Conservation (phyloP, 2,113 vertebrate species). For the Oncorhynchus kisutch region DNA sequence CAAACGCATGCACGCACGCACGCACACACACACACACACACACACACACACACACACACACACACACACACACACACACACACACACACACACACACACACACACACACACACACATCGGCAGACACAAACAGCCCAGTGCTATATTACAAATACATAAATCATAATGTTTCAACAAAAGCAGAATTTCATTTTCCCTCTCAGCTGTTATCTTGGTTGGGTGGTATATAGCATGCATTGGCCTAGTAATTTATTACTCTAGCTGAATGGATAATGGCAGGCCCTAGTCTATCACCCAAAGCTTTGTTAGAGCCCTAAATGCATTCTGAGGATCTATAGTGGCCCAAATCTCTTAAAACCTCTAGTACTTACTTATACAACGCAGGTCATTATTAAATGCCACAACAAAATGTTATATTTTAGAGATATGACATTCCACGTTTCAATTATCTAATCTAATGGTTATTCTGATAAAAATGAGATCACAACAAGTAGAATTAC, state of each 20-base stretch:
- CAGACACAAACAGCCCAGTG: slow-evolving; percentile 68
- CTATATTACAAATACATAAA: slow-evolving; percentile 98
- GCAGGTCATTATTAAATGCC: slow-evolving; percentile 82
- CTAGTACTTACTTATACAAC: slow-evolving; percentile 78
- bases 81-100: neutral
- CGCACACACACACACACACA: slow-evolving; percentile 12
- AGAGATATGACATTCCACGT: slow-evolving; percentile 5
- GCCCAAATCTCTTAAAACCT: slow-evolving; percentile 82
- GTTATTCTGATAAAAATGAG: slow-evolving; percentile 43
- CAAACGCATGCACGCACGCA: neutral
- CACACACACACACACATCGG: slow-evolving; percentile 17
- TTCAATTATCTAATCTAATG: slow-evolving; percentile 42
- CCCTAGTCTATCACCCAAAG: slow-evolving; percentile 82
- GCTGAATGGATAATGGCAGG: slow-evolving; percentile 93
- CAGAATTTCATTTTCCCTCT: slow-evolving; percentile 98
- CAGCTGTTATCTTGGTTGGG: slow-evolving; percentile 88
- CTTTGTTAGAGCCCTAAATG: slow-evolving; percentile 86
- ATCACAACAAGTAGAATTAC: slow-evolving; percentile 56
- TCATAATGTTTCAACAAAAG: slow-evolving; percentile 99
- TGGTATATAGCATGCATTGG: slow-evolving; percentile 84
- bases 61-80: neutral
- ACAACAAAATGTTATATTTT: slow-evolving; percentile 78
- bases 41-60: slow-evolving; percentile 20
- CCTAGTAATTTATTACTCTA: slow-evolving; percentile 93
- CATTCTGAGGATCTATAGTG: slow-evolving; percentile 72